These are phyloP conservation scores for Eubasilissa splendida DNA, from an alignment of 2,888 invertebrate genomes.

Conservation along the genomic window DNA sequence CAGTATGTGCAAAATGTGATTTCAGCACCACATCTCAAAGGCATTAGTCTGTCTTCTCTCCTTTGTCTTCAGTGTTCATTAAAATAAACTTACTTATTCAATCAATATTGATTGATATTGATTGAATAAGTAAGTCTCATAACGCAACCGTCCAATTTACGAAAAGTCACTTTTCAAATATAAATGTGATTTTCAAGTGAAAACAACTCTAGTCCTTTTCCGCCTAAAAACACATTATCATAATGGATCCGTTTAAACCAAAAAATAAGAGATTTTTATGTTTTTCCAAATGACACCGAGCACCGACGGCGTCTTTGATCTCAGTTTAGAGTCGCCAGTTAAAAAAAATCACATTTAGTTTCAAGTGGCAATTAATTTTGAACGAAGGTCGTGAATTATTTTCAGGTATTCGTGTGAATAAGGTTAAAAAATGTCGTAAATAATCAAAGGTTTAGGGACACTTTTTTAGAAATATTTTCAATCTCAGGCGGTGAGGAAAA, in stretches of 20 bases:
- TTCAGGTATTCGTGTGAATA: conserved; percentile 31
- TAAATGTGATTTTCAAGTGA: background rate
- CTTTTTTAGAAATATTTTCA: background rate
- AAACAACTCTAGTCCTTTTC: background rate
- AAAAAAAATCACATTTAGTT: conserved; percentile 15
- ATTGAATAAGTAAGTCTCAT: too few relatives aligned
- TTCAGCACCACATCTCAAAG: too few relatives aligned
- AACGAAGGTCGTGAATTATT: conserved; percentile 3
- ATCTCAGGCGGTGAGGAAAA: too few relatives aligned
- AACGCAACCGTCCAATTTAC: too few relatives aligned
- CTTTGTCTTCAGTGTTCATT: too few relatives aligned
- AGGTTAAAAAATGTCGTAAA: background rate
- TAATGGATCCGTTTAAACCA: conserved; percentile 36
- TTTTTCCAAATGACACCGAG: conserved; percentile 43
- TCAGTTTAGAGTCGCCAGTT: conserved; percentile 11
- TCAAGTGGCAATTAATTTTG: conserved; percentile 12
- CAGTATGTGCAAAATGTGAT: too few relatives aligned
- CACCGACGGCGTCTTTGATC: conserved; percentile 47
- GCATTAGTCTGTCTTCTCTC: too few relatives aligned
- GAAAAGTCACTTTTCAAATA: background rate
- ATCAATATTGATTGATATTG: too few relatives aligned
- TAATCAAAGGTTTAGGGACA: background rate
- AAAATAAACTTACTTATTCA: too few relatives aligned
- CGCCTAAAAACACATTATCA: conserved; percentile 26
- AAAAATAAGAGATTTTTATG: conserved; percentile 47